Conservation (phyloP, 2,113 vertebrate genomes). For the Hemichromis elongatus region DNA sequence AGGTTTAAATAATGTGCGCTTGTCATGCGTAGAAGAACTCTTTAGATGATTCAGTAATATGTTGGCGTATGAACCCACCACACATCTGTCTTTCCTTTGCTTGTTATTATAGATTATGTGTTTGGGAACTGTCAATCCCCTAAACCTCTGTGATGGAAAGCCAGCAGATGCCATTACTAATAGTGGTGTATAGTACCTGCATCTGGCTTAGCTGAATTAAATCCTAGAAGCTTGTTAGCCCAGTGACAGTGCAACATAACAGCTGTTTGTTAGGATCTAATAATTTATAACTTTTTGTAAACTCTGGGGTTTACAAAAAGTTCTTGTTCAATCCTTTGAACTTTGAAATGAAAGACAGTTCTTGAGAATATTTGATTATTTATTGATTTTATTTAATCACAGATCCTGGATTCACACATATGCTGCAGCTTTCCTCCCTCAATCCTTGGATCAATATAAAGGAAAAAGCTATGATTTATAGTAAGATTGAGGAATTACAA, state of each 20-base stretch:
- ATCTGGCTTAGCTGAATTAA: not conserved
- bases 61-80: not conserved
- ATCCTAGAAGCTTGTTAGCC: not conserved
- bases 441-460: not conserved
- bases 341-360: not conserved
- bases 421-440: not conserved
- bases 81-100: not conserved
- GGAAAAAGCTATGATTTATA: not conserved
- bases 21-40: not conserved
- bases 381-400: conserved; percentile 18
- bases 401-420: not conserved
- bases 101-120: conserved; percentile 13
- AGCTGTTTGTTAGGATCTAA: not conserved
- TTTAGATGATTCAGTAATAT: not conserved
- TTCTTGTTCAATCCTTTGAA: not conserved
- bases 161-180: not conserved
- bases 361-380: conserved; percentile 36
- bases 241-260: not conserved
- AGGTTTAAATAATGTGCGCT: not conserved
- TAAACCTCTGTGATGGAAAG: not conserved
- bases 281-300: not conserved
- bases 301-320: not conserved
- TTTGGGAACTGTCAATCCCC: conserved; percentile 10
- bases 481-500: not conserved
- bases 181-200: not conserved